Base-by-base conservation (phyloP, 2,797 vertebrate species). In the Astyanax mexicanus region DNA sequence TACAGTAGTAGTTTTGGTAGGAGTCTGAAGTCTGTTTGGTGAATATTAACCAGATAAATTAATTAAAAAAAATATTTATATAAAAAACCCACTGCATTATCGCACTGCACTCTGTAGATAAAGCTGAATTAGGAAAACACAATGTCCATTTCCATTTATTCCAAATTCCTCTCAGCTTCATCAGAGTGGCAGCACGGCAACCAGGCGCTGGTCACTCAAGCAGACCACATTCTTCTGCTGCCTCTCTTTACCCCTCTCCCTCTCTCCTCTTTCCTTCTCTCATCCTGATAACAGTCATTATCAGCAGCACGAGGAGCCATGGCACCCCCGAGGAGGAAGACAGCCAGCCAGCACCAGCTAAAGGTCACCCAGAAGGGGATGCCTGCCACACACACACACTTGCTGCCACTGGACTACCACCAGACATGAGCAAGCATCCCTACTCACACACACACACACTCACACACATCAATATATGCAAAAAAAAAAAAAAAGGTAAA, bases 241-340 rank as follows among this genome's bases (percentile, higher is more conserved):
- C 57, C 23, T 45, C 57, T 62, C 40, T 19, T 38, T 3, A 19
- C 27, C 40, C 21, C 23, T 37, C 19, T n/a, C 75, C 44, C 57
- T 62, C 38, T 25, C 45, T 4, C 38, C n/a, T 21, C 29, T 27
- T 29, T 23, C 19, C 23, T 70, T 75, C 65, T 74, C 74, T 67
- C 51, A n/a, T 37, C 58, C 72, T 81, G 60, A 81, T 79, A 74
- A 80, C 72, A 80, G 79, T 83, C 70, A 85, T 85, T 84, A 80
- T 79, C 81, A 37, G 72, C 66, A 45, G 45, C 61, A 23, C 29
- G 35, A 70, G 70, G 80, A 71, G 74, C 40, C 64, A 60, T 78
- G 74, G 70, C 69, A 69, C 76, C 78, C 75, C 80, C 38, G 57
- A 49, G 12, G 79, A 72, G 45, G 62, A 78, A 75, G 66, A 72